A percentile compares a stretch with the other conserved stretches of the same genome.
phyloP scores from a whole-genome alignment of 2,888 invertebrate genomes.

The Mimachlamys varia region DNA sequence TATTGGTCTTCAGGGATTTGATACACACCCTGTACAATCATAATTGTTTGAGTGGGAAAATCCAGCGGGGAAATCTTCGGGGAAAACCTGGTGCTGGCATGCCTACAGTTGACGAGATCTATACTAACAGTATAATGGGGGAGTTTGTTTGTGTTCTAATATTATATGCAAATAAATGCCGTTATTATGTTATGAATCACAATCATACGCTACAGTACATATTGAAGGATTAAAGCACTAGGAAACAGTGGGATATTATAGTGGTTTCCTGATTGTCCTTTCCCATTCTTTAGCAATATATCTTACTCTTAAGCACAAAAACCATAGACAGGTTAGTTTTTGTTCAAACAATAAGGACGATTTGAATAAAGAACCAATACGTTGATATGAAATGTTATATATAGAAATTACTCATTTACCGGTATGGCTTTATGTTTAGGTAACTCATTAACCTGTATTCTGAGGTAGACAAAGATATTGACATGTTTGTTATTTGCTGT shows the following conservation, averaged over 20 bases:
- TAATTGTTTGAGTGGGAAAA: background rate
- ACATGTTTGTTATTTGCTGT: background rate
- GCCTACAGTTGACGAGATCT: background rate
- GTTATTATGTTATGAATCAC: background rate
- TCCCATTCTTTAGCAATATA: too few species aligned
- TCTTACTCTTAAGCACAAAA: background rate
- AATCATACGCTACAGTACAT: background rate
- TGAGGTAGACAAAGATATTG: background rate
- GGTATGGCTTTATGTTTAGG: background rate
- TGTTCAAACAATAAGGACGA: background rate
- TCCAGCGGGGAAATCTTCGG: background rate
- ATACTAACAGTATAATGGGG: background rate
- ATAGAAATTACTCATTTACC: background rate
- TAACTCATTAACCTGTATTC: background rate
- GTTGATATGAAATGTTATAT: background rate
- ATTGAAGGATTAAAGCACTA: too few species aligned
- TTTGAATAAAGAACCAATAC: background rate
- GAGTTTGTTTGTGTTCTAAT: background rate
- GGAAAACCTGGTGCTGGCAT: background rate
- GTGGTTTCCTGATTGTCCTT: too few species aligned
- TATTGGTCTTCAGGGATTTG: background rate
- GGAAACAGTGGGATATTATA: too few species aligned
- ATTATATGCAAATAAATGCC: background rate
- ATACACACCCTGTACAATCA: background rate
- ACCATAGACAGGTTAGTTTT: background rate